Evolutionary conservation across 2,113 vertebrate species (phyloP), one percentile per base, ranked within the genome.

Genomic region (Motacilla alba): DNA sequence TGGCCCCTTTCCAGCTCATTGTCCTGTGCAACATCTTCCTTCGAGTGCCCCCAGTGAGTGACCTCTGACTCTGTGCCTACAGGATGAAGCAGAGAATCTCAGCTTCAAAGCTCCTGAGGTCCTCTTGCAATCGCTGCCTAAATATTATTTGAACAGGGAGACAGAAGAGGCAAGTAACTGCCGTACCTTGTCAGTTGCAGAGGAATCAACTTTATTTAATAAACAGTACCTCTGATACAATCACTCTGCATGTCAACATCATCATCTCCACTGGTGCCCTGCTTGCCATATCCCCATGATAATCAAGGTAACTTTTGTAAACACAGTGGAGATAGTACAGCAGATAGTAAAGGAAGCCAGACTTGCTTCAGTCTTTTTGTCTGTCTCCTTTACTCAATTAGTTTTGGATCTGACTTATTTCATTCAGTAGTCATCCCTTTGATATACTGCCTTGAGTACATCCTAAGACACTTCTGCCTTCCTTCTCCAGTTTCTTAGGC

Each of bases 401-500:
- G 23, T 84, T 91, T 93, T 75, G 20, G 22, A 73, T 73, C 49
- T 55, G 81, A 94, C 41, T 55, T 91, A 39, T 62, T 94, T 92
- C 39, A 64, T 81, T 87, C 82, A 66, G 23, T 86, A 80, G 46
- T 68, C 37, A 39, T 53, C 41, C 68, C 70, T 97, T 87, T 93
- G 78, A 94, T 94, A 66, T 82, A 28, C 46, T 64, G 23, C 30
- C 24, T 93, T 1, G 8, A 82, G 43, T 79, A 82, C 16, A 66
- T 21, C 15, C 35, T 41, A 43, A 80, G 46, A 59, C 58, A 66
- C 70, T 85, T 87, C 63, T 79, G 46, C 58, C 87, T 87, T 91
- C 70, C 43, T 93, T 94, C 76, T 97, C 50, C 70, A 69, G 62
- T 94, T 95, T 91, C 87, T 91, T 75, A 62, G 58, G 46, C 37